Percentiles rank a stretch among this genome's conserved stretches.
Evolutionary conservation across 2,113 vertebrate genomes (phyloP).

Genomic region (Gopherus evgoodei): DNA sequence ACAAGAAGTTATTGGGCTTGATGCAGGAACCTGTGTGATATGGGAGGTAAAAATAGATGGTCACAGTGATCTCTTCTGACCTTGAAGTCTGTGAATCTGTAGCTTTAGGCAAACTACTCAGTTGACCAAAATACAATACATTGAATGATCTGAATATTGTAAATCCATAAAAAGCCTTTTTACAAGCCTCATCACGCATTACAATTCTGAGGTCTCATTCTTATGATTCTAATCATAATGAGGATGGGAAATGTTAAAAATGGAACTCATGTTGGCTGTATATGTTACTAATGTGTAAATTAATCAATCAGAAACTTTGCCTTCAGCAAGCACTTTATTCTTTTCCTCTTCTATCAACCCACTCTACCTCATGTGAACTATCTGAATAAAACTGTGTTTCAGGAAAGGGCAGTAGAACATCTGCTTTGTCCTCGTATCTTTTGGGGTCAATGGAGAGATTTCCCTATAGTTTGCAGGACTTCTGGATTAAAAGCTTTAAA

Average conservation of each 20-base stretch:
- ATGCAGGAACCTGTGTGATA: neutral
- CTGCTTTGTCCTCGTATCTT: neutral
- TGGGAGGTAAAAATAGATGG: neutral
- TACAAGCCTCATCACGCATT: neutral
- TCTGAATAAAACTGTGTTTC: neutral
- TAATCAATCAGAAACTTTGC: neutral
- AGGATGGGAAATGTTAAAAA: neutral
- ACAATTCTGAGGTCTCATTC: neutral
- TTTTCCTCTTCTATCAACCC: neutral
- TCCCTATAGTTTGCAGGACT: neutral
- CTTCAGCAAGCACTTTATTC: neutral
- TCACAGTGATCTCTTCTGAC: neutral
- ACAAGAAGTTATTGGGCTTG: neutral
- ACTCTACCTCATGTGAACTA: neutral
- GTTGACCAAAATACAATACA: neutral
- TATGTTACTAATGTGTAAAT: neutral
- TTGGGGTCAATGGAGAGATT: neutral
- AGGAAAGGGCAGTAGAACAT: neutral
- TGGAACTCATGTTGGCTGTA: neutral
- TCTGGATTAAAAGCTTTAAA: neutral
- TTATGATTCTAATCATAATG: neutral
- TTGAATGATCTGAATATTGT: neutral
- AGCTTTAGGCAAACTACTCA: neutral
- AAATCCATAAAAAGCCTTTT: neutral
- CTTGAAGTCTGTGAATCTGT: neutral